These are phyloP conservation scores for Pachycephala philippinensis DNA, from an alignment of 2,113 vertebrate genomes.

Conservation along the genomic window DNA sequence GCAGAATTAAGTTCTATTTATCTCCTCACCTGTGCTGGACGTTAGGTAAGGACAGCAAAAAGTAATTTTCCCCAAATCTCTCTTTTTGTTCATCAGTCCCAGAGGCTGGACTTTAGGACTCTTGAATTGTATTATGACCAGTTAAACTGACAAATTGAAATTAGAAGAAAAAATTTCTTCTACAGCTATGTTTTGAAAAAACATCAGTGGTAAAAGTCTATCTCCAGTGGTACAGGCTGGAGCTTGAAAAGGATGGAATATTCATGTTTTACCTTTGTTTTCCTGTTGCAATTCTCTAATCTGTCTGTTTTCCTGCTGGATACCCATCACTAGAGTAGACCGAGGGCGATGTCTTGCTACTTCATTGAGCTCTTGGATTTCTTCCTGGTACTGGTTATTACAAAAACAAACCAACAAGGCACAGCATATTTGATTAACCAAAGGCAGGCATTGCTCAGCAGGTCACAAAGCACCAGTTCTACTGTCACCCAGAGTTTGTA, in stretches of 20 bases:
- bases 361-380: constrained; percentile 92
- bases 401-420: background rate
- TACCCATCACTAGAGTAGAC: constrained; percentile 92
- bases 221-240: background rate
- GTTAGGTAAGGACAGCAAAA: background rate
- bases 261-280: constrained; percentile 85
- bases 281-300: constrained; percentile 95
- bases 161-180: background rate
- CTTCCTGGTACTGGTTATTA: constrained; percentile 87
- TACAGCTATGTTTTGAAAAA: background rate
- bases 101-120: background rate
- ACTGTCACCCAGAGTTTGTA: background rate
- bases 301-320: constrained; percentile 97
- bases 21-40: background rate
- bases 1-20: background rate
- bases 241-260: background rate
- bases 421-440: background rate
- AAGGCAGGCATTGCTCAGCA: background rate
- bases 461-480: background rate
- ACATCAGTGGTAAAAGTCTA: background rate
- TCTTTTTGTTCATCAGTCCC: background rate
- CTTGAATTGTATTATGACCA: background rate
- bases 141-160: background rate
- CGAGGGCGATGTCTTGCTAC: constrained; percentile 94
- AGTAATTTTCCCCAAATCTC: background rate